phyloP scores from a whole-genome alignment of 2,888 invertebrate genomes.

The Drosophila helvetica region DNA sequence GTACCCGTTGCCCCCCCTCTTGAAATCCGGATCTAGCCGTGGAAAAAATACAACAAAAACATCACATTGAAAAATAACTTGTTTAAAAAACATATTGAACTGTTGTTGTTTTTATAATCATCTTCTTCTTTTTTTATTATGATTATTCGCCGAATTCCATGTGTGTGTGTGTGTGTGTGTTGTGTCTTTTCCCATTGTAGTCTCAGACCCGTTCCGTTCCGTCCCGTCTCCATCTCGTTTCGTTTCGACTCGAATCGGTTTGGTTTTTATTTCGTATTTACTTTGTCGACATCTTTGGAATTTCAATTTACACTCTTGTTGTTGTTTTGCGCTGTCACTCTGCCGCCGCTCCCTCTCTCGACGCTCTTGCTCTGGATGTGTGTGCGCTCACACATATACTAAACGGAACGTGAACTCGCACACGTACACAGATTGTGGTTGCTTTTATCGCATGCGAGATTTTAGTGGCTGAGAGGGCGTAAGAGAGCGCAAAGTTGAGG shows the following conservation, averaged over 20 bases:
- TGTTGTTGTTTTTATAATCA: slow-evolving; percentile 44
- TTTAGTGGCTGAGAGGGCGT: slow-evolving; percentile 2
- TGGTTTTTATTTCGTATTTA: slow-evolving; percentile 61
- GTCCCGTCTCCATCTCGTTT: slow-evolving; percentile 41
- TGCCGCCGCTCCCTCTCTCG: slow-evolving; percentile 19
- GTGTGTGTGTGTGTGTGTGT: slow-evolving; percentile 74
- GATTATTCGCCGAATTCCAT: slow-evolving; percentile 61
- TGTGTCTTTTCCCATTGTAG: slow-evolving; percentile 61
- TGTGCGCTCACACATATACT: slow-evolving; percentile 59
- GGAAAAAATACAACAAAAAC: slow-evolving; percentile 30
- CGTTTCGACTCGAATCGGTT: slow-evolving; percentile 32
- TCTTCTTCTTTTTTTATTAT: slow-evolving; percentile 43
- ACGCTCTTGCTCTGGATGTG: slow-evolving; percentile 10
- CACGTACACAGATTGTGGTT: slow-evolving; percentile 38
- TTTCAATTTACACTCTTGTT: slow-evolving; percentile 81
- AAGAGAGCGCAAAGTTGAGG: not conserved
- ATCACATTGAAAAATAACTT: slow-evolving; percentile 50
- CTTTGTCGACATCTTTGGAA: slow-evolving; percentile 81
- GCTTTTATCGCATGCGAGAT: slow-evolving; percentile 67
- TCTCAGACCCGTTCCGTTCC: slow-evolving; percentile 46
- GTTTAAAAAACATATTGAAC: slow-evolving; percentile 60
- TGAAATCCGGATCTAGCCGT: slow-evolving; percentile 25
- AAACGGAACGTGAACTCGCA: slow-evolving; percentile 40
- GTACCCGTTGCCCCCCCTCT: slow-evolving; percentile 12
- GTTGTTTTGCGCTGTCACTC: slow-evolving; percentile 54